A percentile compares a stretch with the other conserved stretches of the same genome.
phyloP scores from a whole-genome alignment of 1,140 invertebrate species.

The Drosophila repletoides region DNA sequence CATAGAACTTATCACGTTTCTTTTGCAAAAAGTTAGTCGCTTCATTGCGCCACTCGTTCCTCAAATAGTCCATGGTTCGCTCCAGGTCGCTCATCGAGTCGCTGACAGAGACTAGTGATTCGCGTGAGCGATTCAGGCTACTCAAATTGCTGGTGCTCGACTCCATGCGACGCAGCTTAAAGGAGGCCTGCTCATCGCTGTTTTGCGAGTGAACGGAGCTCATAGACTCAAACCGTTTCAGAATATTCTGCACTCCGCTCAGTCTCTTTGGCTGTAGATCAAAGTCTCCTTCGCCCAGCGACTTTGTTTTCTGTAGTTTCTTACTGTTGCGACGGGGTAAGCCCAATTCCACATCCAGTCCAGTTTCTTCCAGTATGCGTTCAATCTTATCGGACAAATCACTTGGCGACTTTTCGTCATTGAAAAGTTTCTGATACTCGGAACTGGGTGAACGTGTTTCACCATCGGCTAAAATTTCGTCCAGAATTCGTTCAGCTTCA shows the following conservation, averaged over 20 bases:
- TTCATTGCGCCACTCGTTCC: constrained; percentile 77
- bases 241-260: constrained; percentile 68
- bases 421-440: constrained; percentile 72
- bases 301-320: constrained; percentile 72
- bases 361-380: constrained; percentile 68
- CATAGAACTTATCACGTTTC: constrained; percentile 72
- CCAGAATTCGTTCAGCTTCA: constrained; percentile 67
- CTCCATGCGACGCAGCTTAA: constrained; percentile 76
- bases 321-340: constrained; percentile 56
- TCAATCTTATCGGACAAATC: constrained; percentile 80
- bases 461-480: constrained; percentile 69
- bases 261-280: constrained; percentile 41
- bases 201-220: constrained; percentile 63
- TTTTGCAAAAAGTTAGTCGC: constrained; percentile 77
- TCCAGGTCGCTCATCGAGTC: constrained; percentile 76
- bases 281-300: constrained; percentile 71
- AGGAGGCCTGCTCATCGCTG: constrained; percentile 59
- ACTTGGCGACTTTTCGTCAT: constrained; percentile 77
- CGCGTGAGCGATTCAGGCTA: constrained; percentile 63
- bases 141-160: constrained; percentile 73
- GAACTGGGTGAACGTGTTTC: constrained; percentile 65
- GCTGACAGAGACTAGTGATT: constrained; percentile 53
- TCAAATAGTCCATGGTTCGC: constrained; percentile 76
- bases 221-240: constrained; percentile 76
- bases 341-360: constrained; percentile 69